Evolutionary conservation across 2,888 invertebrate genomes (phyloP).

Genomic region (Archips xylosteana): DNA sequence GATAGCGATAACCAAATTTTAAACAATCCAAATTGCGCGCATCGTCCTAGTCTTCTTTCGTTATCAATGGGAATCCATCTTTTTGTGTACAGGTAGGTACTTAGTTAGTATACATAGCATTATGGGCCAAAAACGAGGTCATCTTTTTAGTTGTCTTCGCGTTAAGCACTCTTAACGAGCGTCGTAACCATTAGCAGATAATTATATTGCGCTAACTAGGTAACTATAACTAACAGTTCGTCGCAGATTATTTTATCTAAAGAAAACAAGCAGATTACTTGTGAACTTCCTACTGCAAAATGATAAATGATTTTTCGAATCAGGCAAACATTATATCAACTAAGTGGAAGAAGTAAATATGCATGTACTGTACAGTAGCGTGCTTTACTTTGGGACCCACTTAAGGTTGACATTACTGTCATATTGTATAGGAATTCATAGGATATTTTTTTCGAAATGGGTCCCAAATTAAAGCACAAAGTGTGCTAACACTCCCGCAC

Average conservation of each 20-base stretch:
- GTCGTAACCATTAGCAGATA: constrained; percentile 13
- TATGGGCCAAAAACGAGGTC: constrained; percentile 35
- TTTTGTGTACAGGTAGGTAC: background rate
- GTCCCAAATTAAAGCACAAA: no score
- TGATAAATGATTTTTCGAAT: background rate
- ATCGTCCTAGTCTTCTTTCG: constrained; percentile 12
- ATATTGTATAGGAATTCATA: no score
- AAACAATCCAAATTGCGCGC: no score
- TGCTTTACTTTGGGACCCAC: no score
- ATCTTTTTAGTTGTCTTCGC: constrained; percentile 20
- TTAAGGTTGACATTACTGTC: no score
- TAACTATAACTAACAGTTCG: constrained; percentile 1
- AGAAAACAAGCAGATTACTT: background rate
- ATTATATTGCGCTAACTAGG: constrained; percentile 9
- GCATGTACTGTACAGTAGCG: no score
- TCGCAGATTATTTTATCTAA: constrained; percentile 2
- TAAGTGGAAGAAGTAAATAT: no score
- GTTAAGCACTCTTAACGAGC: constrained; percentile 2
- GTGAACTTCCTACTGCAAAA: background rate
- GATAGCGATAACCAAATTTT: no score
- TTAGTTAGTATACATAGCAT: constrained; percentile 12
- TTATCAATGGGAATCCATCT: background rate
- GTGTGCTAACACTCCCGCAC: no score
- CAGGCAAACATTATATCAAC: background rate
- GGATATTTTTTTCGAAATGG: no score